Evolutionary conservation across 1,140 invertebrate species (phyloP).

Genomic region (Globodera ellingtonae): DNA sequence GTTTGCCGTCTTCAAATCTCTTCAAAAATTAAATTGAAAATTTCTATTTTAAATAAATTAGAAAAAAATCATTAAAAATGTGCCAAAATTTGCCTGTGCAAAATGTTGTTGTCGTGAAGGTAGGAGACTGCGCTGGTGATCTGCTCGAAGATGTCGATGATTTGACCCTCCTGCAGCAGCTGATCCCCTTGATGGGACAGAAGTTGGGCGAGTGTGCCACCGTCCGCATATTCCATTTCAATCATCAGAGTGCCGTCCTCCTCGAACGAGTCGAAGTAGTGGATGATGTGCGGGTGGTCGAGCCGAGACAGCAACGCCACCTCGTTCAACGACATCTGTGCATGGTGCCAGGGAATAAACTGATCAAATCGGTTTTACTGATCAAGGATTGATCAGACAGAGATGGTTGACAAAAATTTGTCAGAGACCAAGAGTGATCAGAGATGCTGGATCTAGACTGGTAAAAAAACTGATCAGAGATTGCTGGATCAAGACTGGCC

Average conservation of each 20-base stretch:
- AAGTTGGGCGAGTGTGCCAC: constrained; percentile 75
- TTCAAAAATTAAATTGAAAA: constrained; percentile 61
- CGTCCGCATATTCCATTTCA: constrained; percentile 79
- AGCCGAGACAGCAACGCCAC: constrained; percentile 74
- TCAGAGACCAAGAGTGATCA: background rate
- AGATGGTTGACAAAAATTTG: background rate
- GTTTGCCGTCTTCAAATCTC: constrained; percentile 79
- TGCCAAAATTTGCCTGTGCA: constrained; percentile 72
- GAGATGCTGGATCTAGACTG: no score
- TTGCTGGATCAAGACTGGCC: no score
- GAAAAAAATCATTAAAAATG: constrained; percentile 7
- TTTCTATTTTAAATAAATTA: background rate
- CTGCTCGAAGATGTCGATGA: constrained; percentile 74
- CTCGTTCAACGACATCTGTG: constrained; percentile 75
- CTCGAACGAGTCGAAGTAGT: constrained; percentile 78
- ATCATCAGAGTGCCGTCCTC: constrained; percentile 76
- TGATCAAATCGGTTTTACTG: no score
- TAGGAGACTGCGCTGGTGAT: constrained; percentile 75
- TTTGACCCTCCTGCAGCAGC: constrained; percentile 71
- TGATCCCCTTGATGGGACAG: constrained; percentile 68
- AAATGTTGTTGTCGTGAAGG: constrained; percentile 76
- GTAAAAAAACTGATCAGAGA: no score
- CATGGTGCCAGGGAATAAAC: background rate
- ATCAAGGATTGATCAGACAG: no score
- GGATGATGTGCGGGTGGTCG: constrained; percentile 77